Conservation (phyloP, 2,888 invertebrate genomes). For the Spisula solida region DNA sequence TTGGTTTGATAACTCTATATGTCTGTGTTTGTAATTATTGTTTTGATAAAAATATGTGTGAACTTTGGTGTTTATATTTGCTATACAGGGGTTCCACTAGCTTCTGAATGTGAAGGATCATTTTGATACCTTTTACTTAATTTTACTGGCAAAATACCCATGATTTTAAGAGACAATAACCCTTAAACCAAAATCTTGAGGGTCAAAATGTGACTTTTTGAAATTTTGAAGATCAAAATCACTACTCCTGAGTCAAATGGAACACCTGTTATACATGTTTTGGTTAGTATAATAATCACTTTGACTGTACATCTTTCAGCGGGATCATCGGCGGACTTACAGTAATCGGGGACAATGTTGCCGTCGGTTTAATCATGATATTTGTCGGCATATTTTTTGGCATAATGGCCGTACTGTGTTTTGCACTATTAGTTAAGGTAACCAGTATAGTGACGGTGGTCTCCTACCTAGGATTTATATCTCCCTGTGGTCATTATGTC, state of each 20-base stretch:
- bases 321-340: conserved; percentile 94
- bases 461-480: neutral
- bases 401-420: conserved; percentile 77
- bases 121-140: too few relatives aligned
- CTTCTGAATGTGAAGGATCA: too few relatives aligned
- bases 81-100: too few relatives aligned
- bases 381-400: conserved; percentile 90
- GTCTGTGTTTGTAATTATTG: too few relatives aligned
- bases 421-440: conserved; percentile 96
- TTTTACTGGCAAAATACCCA: too few relatives aligned
- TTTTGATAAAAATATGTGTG: neutral
- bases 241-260: too few relatives aligned
- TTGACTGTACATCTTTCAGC: conserved; percentile 87
- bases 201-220: too few relatives aligned
- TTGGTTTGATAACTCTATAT: too few relatives aligned
- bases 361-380: conserved; percentile 93
- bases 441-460: conserved; percentile 11
- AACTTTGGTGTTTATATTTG: neutral
- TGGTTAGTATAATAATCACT: neutral
- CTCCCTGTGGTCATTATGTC: neutral
- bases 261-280: neutral
- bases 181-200: too few relatives aligned
- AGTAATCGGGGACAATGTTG: conserved; percentile 88
- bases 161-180: too few relatives aligned
- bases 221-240: too few relatives aligned